Base-by-base conservation (phyloP, 2,888 invertebrate genomes). In the Campaea margaritaria region DNA sequence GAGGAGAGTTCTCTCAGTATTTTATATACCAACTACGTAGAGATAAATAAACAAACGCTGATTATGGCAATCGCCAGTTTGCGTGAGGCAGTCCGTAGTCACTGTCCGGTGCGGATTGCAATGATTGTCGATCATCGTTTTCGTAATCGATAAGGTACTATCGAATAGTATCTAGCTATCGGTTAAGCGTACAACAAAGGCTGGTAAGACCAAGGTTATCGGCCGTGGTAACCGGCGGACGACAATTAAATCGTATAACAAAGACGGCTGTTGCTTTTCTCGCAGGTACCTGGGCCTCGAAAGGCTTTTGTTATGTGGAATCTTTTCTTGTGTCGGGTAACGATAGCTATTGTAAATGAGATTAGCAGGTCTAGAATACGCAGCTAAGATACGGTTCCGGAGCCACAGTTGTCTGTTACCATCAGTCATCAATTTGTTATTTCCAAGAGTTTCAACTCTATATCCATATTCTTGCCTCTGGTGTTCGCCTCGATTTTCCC, bases 131-230 rank as follows among this genome's bases (percentile, higher is more conserved):
- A 74, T 70, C 61, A 73, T 73, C 67, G 70, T 72, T 81, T 79
- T 80, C 74, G 76, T 78, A 83, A 83, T 76, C 74, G 81, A 83
- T 81, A 80, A 78, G 31, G 38, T 46, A 46, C 46, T 51, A 56
- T 61, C 55, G 55, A 46, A 4, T 43, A 45, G 54, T 67, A 75
- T 72, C 69, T 68, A 72, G 70, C 77, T 74, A 76, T 73, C 77
- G 70, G 51, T 48, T 50, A 50, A 70, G 65, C 73, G 69, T 62
- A 66, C 73, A 70, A 80, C 79, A 80, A 80, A 81, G 75, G 72
- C 73, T 62, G 13, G 49, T 44, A 64, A 53, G 57, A 58, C 66
- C 70, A 75, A 75, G 75, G 76, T 75, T 78, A 75, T 75, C 69
- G 60, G 55, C 45, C 65, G 51, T 63, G 60, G 63, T 57, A 62